These are phyloP conservation scores for Dolichomitus sp. DNA, from an alignment of 2,888 invertebrate species.

Conservation along the genomic window DNA sequence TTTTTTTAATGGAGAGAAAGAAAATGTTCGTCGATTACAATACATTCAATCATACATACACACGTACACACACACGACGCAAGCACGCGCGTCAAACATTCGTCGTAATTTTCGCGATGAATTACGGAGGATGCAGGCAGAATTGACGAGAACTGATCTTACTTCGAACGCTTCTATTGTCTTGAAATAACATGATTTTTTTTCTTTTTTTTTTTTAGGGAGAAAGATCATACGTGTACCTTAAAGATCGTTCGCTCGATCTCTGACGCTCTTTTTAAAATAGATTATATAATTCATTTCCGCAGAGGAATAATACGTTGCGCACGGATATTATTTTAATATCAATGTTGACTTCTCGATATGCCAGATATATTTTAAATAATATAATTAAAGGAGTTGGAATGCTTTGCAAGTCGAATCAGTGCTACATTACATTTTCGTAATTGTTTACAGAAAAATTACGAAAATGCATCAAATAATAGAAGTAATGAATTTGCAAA, in stretches of 20 bases:
- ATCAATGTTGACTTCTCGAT: constrained; percentile 29
- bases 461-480: no score
- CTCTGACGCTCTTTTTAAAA: not conserved
- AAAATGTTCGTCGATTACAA: constrained; percentile 29
- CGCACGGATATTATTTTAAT: constrained; percentile 3
- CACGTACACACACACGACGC: constrained; percentile 21
- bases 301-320: constrained; percentile 13
- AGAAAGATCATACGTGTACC: constrained; percentile 29
- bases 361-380: constrained; percentile 45
- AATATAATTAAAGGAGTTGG: not conserved
- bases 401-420: no score
- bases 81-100: constrained; percentile 21
- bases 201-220: constrained; percentile 20
- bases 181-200: constrained; percentile 49
- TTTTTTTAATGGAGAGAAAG: constrained; percentile 19
- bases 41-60: constrained; percentile 27
- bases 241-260: constrained; percentile 29
- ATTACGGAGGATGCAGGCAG: constrained; percentile 58
- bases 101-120: constrained; percentile 31
- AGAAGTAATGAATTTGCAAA: no score
- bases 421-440: no score
- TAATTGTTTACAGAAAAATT: no score
- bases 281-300: not conserved
- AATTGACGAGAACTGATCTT: constrained; percentile 63
- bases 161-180: constrained; percentile 61